Percentiles rank a stretch among this genome's conserved stretches.
These are phyloP conservation scores for Homalodisca vitripennis DNA, from an alignment of 1,140 invertebrate species.

Conservation along the genomic window DNA sequence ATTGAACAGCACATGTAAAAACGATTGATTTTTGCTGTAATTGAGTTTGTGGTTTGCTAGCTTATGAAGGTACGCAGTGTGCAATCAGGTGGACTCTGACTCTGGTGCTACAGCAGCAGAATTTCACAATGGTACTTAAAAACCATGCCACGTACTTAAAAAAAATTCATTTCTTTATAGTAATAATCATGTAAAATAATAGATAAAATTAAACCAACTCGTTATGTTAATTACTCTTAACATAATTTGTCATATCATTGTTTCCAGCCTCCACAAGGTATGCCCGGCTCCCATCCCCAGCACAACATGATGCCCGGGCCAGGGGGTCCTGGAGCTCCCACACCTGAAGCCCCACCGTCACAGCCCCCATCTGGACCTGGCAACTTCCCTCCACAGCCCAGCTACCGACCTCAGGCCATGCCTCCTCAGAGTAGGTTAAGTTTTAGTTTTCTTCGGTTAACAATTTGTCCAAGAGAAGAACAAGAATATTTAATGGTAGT, in stretches of 20 bases:
- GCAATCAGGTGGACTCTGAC: too few species aligned
- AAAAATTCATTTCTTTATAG: neutral
- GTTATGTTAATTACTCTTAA: conserved; percentile 6
- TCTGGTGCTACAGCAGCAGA: too few species aligned
- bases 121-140: too few species aligned
- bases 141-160: too few species aligned
- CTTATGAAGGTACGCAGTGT: too few species aligned
- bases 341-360: conserved; percentile 22
- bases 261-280: conserved; percentile 35
- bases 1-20: too few species aligned
- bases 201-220: neutral
- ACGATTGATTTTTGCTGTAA: too few species aligned
- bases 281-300: conserved; percentile 31
- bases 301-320: conserved; percentile 32
- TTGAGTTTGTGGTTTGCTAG: too few species aligned
- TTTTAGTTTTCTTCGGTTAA: too few species aligned
- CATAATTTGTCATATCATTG: too few species aligned
- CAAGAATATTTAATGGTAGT: too few species aligned
- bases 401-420: conserved; percentile 32
- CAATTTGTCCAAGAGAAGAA: too few species aligned
- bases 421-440: conserved; percentile 28
- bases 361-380: conserved; percentile 25
- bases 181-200: neutral
- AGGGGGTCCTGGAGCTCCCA: conserved; percentile 21
- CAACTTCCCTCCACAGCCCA: conserved; percentile 31